Percentiles rank a stretch among this genome's conserved stretches.
phyloP scores from a whole-genome alignment of 2,888 invertebrate species.

The Villa cingulata region DNA sequence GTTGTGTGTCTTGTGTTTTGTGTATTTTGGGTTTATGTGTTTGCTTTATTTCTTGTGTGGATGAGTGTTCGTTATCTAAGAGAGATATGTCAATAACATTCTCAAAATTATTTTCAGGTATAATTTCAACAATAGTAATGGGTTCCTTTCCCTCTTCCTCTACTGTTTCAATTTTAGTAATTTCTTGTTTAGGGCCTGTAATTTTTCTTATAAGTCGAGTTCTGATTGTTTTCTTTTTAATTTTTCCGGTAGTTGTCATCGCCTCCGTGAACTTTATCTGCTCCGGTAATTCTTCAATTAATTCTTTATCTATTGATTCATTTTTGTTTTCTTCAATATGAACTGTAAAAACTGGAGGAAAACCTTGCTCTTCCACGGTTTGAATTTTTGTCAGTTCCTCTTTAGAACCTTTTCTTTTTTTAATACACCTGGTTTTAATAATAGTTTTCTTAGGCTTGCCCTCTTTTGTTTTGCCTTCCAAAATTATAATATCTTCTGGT shows the following conservation, averaged over 20 bases:
- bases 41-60: conserved; percentile 16
- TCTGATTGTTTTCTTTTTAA: conserved; percentile 29
- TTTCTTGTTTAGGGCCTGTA: conserved; percentile 23
- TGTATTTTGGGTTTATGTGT: conserved; percentile 23
- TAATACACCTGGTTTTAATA: conserved; percentile 37
- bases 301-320: no score
- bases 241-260: conserved; percentile 22
- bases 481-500: conserved; percentile 29
- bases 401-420: conserved; percentile 33
- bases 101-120: conserved; percentile 14
- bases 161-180: conserved; percentile 22
- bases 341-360: conserved; percentile 31
- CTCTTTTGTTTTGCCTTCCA: conserved; percentile 33
- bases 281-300: conserved; percentile 27
- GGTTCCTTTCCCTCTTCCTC: conserved; percentile 19
- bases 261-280: conserved; percentile 23
- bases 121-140: conserved; percentile 23
- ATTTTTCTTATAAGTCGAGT: conserved; percentile 35
- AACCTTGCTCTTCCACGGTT: conserved; percentile 35
- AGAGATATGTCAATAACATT: conserved; percentile 9
- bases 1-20: conserved; percentile 18
- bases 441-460: conserved; percentile 30
- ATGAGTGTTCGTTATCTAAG: conserved; percentile 6
- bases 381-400: conserved; percentile 35
- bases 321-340: conserved; percentile 23